These are phyloP conservation scores for Donacobius atricapilla DNA, from an alignment of 2,113 vertebrate genomes.

Conservation along the genomic window DNA sequence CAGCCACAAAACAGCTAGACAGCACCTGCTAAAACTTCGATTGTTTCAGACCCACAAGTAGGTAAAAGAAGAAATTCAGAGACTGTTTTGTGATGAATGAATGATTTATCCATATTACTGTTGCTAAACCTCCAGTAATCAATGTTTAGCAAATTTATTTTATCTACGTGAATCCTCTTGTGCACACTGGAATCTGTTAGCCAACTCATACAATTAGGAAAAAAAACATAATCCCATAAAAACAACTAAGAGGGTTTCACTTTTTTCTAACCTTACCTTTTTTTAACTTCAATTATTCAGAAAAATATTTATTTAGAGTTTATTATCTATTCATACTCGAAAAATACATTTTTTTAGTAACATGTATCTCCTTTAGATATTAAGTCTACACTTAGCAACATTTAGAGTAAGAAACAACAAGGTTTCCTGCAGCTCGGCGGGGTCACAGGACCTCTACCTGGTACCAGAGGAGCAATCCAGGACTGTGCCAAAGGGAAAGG, in stretches of 20 bases:
- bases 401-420: not conserved
- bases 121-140: not conserved
- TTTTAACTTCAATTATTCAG: not conserved
- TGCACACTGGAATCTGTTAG: not conserved
- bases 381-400: not conserved
- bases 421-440: not conserved
- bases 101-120: not conserved
- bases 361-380: not conserved
- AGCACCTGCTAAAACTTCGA: not conserved
- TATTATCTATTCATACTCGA: not conserved
- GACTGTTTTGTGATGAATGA: not conserved
- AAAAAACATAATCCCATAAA: not conserved
- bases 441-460: not conserved
- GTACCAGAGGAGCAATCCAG: accelerated
- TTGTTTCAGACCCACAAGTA: not conserved
- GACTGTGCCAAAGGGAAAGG: not conserved
- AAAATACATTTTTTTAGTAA: not conserved
- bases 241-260: not conserved
- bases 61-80: not conserved
- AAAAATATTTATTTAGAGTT: not conserved
- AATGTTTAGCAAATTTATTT: not conserved
- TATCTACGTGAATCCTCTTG: not conserved
- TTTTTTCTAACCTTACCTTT: not conserved
- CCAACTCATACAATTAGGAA: not conserved
- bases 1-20: not conserved